Base-by-base conservation (phyloP, 1,140 invertebrate species). In the Sycophaga agraensis region DNA sequence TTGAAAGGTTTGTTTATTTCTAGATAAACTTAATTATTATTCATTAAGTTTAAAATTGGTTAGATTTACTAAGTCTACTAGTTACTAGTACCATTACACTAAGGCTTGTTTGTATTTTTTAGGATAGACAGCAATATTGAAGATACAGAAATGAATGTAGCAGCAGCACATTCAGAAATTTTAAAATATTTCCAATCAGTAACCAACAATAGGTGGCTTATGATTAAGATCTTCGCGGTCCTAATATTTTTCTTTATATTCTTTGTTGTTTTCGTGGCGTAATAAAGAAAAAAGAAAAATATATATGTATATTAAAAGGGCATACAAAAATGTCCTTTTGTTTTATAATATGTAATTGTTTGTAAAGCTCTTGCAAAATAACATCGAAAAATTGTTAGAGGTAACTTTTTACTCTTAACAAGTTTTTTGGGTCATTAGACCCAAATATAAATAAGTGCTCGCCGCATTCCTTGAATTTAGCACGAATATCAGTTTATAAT, bases 211-310 rank as follows among this genome's bases (percentile, higher is more conserved):
- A 86, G 97, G 70, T 99, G 96, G 93, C 84, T 99, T 11, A 99
- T 99, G 95, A 93, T 99, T 69, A 99, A 99, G 87, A 91, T 99
- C 63, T 99, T 99, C 83, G 97, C 89, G 55, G 93, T 99, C 51
- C 83, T 99, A 24, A 97, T 99, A 84, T 91, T 99, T 74, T 99
- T 99, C 85, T 99, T 99, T 79, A 91, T 99, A 76, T 94, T 99
- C 76, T 99, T 99, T 85, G 90, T 99, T 76, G 88, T 99, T 69
- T 98, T 99, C 82, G 82, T 94, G 82, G 89, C 91, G 70, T 94
- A 87, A 73, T 50, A 0, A 35, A 50, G 28, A 16, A 24, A 24
- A n/a, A 3, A 17, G 17, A 17, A 14, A 40, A 48, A 35, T 3
- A 22, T 31, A n/a, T n/a, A n/a, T n/a, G n/a, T n/a, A 53, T 45